Evolutionary conservation across 2,113 vertebrate species (phyloP), one percentile per base, ranked within the genome.

Genomic region (Noctilio leporinus): DNA sequence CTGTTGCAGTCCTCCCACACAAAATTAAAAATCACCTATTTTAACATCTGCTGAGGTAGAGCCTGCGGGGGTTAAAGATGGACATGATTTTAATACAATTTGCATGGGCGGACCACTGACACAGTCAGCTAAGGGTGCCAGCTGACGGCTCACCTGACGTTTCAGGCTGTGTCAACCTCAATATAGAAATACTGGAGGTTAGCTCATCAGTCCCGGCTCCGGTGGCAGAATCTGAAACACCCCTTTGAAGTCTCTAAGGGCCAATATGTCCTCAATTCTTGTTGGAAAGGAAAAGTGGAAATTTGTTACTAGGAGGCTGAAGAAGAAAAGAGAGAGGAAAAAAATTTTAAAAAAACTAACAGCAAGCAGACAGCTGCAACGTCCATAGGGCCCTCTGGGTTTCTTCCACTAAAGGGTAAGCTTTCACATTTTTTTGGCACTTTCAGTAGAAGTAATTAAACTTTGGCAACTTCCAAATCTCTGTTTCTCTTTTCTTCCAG

Each of bases 401-500:
- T 91, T n/a, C 78, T 86, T 95, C 86, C 91, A 89, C 67, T 1
- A 11, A 78, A 96, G 96, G 93, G 94, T 95, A 91, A 80, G 80
- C 67, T 97, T 96, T 93, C 83, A 16, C 69, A 11, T 4, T 47
- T 95, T 86, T 89, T 84, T 96, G 96, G 95, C 94, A 85, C 82
- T 94, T 91, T 92, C 51, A 53, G 43, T 19, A 91, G 81, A 97
- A 91, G 57, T 91, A 96, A 82, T 95, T 95, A 97, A 90, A 96
- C 69, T 95, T 7, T 93, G 93, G 91, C 83, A 95, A 53, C 65
- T 97, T 75, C 38, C 45, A 73, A 59, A 95, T 91, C 57, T 51
- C 47, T 86, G 86, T 22, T 95, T 94, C 92, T 91, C 59, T 96
- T 85, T 40, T 73, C 12, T n/a, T 91, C 92, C 93, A 77, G 91